phyloP scores from a whole-genome alignment of 2,113 vertebrate genomes.

The Lethenteron reissneri region DNA sequence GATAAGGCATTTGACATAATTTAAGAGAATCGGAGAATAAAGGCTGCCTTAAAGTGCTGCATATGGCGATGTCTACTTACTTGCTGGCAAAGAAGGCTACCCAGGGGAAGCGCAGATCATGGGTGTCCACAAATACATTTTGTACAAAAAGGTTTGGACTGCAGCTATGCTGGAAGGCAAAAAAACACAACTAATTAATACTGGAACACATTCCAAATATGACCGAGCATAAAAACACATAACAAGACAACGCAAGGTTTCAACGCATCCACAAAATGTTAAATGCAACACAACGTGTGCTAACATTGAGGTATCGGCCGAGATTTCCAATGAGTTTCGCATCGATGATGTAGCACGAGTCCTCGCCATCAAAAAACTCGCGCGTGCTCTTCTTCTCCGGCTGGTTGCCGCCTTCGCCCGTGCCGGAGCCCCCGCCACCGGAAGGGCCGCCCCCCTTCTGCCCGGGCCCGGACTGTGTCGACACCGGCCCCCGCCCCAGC shows the following conservation, averaged over 20 bases:
- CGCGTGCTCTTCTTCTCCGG: slow-evolving; percentile 38
- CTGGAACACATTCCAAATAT: neutral
- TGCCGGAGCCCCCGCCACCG: neutral
- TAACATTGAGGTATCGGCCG: slow-evolving; percentile 84
- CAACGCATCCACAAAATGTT: neutral
- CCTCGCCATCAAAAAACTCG: slow-evolving; percentile 76
- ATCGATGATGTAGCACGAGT: slow-evolving; percentile 92
- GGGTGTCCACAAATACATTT: slow-evolving; percentile 93
- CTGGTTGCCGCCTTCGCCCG: neutral
- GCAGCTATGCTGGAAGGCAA: slow-evolving; percentile 50
- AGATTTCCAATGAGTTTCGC: slow-evolving; percentile 91
- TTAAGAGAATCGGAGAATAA: too few relatives aligned
- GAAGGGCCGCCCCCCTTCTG: slow-evolving; percentile 27
- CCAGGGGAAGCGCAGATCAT: slow-evolving; percentile 89
- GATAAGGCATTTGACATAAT: too few relatives aligned
- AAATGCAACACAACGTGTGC: slow-evolving; percentile 8
- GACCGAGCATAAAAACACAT: neutral
- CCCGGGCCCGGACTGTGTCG: slow-evolving; percentile 13
- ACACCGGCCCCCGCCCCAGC: neutral
- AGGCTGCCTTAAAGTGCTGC: too few relatives aligned
- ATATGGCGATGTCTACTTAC: slow-evolving; percentile 21
- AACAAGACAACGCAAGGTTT: neutral
- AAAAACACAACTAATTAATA: neutral
- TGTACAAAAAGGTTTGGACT: slow-evolving; percentile 93
- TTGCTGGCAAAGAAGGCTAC: slow-evolving; percentile 98